Base-by-base conservation (phyloP, 2,888 invertebrate species). In the Polydrusus pterygomalis region DNA sequence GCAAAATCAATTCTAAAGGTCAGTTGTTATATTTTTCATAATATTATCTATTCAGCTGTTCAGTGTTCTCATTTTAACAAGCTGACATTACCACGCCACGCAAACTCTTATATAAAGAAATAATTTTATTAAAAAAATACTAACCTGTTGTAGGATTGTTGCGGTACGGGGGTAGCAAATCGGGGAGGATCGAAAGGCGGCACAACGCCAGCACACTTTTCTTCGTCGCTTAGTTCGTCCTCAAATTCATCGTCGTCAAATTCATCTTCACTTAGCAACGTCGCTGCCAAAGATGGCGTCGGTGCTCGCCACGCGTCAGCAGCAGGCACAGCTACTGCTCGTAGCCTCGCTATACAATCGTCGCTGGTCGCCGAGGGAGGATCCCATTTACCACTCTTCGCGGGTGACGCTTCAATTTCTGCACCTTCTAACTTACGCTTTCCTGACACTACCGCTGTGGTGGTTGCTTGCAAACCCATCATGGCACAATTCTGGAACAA, bases 401-500 rank as follows among this genome's bases (percentile, higher is more conserved):
- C 89, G 65, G 86, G 86, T 74, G 88, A 87, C 80, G 89, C 88
- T 82, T 90, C 89, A 75, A 86, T 87, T 70, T 87, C 87, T 25
- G 80, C 86, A 84, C 81, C 86, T 85, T 88, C 92, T 90, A 86
- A 91, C 89, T 89, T 92, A 91, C 88, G 91, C 91, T 91, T 93
- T 40, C 80, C 79, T 51, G 77, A 79, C 54, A 77, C 82, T 70
- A 80, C 81, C 79, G 80, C 81, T 85, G 91, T 91, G 88, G 92
- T 91, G 87, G 92, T 91, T 86, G 92, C 91, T 90, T 93, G 92
- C 89, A 93, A 90, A 91, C 92, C 92, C 92, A 92, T 93, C 91
- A 92, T 92, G 90, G 91, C 92, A 91, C 90, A 90, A 87, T 90
- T 90, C 90, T 90, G 88, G 1, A 87, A 82, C 51, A 70, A 79